phyloP scores from a whole-genome alignment of 2,113 vertebrate species.

The Anoura caudifer region DNA sequence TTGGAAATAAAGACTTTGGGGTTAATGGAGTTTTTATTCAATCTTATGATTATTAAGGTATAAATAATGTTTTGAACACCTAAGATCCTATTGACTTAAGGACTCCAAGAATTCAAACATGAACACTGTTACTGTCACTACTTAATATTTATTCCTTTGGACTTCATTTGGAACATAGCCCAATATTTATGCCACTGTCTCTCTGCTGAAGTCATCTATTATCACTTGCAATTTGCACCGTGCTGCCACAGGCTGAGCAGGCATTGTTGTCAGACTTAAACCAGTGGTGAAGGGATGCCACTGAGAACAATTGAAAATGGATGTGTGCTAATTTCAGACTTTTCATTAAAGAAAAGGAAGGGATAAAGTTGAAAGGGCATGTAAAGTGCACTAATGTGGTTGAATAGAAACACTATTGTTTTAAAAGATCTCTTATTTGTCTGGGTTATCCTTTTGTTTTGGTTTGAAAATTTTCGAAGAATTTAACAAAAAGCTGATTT shows the following conservation, averaged over 20 bases:
- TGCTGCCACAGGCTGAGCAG: not conserved
- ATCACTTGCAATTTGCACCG: conserved; percentile 48
- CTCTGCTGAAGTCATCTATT: conserved; percentile 57
- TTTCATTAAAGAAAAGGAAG: conserved; percentile 44
- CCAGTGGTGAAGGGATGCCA: conserved; percentile 22
- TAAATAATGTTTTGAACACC: not conserved
- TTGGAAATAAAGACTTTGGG: not conserved
- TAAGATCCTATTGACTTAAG: not conserved
- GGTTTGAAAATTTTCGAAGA: conserved; percentile 21
- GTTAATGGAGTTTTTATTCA: not conserved
- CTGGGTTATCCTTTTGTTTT: conserved; percentile 40
- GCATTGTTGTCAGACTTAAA: conserved; percentile 57
- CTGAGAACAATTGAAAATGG: conserved; percentile 54
- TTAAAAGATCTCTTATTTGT: conserved; percentile 33
- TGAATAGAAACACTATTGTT: conserved; percentile 59
- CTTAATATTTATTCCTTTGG: conserved; percentile 25
- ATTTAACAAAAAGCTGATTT: conserved; percentile 42
- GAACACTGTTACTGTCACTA: not conserved
- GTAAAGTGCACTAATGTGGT: conserved; percentile 45
- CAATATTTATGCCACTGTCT: not conserved
- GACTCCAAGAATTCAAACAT: not conserved
- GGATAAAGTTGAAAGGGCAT: conserved; percentile 19
- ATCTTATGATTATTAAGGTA: not conserved
- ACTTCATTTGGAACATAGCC: conserved; percentile 45
- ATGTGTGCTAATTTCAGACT: conserved; percentile 60